Conservation (phyloP, 1,140 invertebrate genomes). For the Psix sp. region DNA sequence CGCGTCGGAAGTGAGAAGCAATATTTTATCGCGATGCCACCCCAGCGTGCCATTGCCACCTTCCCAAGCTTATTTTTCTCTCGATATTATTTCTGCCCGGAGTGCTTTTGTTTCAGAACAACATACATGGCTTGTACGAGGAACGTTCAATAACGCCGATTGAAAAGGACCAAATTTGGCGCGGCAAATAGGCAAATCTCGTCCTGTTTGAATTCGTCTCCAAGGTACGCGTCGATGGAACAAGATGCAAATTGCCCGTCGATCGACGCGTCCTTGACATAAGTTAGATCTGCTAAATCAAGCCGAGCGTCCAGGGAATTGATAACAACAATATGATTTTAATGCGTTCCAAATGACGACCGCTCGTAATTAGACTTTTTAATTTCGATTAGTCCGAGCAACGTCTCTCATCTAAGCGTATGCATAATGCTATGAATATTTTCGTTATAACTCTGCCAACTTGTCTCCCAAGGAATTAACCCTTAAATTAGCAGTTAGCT, state of each 20-base stretch:
- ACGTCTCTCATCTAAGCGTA: conserved; percentile 72
- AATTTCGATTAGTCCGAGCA: conserved; percentile 76
- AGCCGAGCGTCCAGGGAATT: conserved; percentile 50
- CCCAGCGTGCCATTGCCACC: conserved; percentile 65
- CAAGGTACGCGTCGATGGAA: not conserved
- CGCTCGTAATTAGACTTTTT: conserved; percentile 78
- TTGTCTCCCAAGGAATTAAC: conserved; percentile 78
- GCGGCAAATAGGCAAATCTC: conserved; percentile 1
- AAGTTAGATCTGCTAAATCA: too few species aligned
- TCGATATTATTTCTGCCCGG: conserved; percentile 41
- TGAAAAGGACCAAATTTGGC: conserved; percentile 37
- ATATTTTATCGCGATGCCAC: conserved; percentile 70
- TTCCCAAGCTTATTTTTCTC: conserved; percentile 49
- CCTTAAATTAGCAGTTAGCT: conserved; percentile 78
- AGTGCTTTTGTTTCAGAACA: conserved; percentile 18
- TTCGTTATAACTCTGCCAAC: conserved; percentile 78
- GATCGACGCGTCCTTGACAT: too few species aligned
- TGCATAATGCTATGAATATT: conserved; percentile 79
- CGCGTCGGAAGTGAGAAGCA: conserved; percentile 47
- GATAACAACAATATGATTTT: conserved; percentile 57
- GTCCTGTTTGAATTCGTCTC: conserved; percentile 18
- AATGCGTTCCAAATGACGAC: conserved; percentile 52
- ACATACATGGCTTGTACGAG: conserved; percentile 5
- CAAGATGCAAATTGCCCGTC: not conserved
- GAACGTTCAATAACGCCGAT: conserved; percentile 52